Evolutionary conservation across 2,888 invertebrate species (phyloP), one percentile per base, ranked within the genome.

Genomic region (Drosophila setosimentum): DNA sequence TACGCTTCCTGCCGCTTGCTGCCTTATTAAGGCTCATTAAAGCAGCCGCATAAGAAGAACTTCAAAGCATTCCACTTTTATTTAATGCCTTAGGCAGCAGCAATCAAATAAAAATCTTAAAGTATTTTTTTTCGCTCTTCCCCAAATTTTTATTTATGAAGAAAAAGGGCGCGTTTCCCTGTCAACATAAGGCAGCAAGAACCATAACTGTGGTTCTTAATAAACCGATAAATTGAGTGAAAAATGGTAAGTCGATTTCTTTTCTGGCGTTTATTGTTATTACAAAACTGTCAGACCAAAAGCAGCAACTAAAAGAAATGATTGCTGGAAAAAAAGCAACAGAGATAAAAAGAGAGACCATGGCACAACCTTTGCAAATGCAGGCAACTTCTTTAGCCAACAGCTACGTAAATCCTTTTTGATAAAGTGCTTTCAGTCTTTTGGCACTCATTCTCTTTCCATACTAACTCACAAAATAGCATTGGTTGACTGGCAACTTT

Each of bases 241-340:
- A 89, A 81, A 88, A 88, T 88, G 83, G 85, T 66, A 85, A 89
- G 89, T 89, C 89, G 88, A 89, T 89, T 86, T 70, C 74, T 74
- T 68, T 81, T 73, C 79, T 82, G 78, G 79, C 76, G 78, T 81
- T 84, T 87, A 82, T 87, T 86, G 87, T 88, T 87, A 86, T 88
- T 88, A 81, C 71, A 82, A 86, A 87, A 87, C 77, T 82, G 85
- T 76, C 85, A 80, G 59, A 54, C 62, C 75, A 71, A 57, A 68
- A 50, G 73, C 68, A 63, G 40, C 42, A 64, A 76, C 69, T 65
- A 61, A 69, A 73, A 68, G 65, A 61, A 50, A 35, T 42, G 27
- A 59, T 33, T 54, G n/a, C 29, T 54, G 8, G 24, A 21, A 42
- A 18, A 49, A 29, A 51, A 65, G 64, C 33, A 50, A 48, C 65